phyloP scores from a whole-genome alignment of 2,797 vertebrate genomes.

The Manis crassicaudata region DNA sequence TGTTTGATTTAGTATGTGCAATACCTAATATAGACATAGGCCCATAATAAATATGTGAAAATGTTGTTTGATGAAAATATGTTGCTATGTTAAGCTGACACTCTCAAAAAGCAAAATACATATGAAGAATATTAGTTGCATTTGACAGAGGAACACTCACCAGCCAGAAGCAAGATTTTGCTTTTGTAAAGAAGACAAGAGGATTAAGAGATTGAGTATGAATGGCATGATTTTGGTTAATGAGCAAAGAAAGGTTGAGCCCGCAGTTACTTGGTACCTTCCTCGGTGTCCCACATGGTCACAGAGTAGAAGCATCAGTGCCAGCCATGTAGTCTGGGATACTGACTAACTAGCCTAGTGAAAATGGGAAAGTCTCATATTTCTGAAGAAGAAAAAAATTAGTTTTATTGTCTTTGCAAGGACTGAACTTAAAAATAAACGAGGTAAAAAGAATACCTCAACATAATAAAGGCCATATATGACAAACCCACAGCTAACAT shows the following conservation, averaged over 20 bases:
- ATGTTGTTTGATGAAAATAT: background rate
- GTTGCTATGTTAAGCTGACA: background rate
- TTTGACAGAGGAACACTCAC: background rate
- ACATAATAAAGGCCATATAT: no score
- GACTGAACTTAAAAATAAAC: background rate
- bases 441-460: no score
- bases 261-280: background rate
- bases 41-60: background rate
- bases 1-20: background rate
- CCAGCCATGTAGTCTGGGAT: rapidly evolving
- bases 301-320: rapidly evolving
- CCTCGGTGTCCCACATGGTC: no score
- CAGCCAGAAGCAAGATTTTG: background rate
- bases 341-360: background rate
- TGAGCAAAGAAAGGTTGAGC: background rate
- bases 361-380: background rate
- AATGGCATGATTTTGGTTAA: background rate
- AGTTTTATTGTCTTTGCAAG: background rate
- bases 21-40: background rate
- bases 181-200: background rate
- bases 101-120: background rate
- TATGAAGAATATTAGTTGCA: background rate
- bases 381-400: background rate
- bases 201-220: background rate
- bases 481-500: no score